These are phyloP conservation scores for Drosophila nigrodunni DNA, from an alignment of 1,140 invertebrate genomes.

Conservation along the genomic window DNA sequence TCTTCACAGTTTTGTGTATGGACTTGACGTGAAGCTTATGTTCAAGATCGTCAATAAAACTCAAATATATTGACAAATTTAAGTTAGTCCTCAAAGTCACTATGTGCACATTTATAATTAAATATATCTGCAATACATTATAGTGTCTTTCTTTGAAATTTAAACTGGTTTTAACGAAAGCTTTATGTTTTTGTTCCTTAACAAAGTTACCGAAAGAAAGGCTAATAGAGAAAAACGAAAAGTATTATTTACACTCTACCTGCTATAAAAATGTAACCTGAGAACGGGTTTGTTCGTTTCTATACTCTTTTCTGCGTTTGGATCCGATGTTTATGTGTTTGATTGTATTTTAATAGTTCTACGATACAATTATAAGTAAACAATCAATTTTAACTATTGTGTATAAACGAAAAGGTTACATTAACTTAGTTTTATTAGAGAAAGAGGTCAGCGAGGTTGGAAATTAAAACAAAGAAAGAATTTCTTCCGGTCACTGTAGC, in stretches of 20 bases:
- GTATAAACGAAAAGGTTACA: no score
- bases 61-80: no score
- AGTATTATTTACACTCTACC: conserved; percentile 33
- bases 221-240: conserved; percentile 15
- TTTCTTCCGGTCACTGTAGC: conserved; percentile 14
- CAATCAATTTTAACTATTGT: no score
- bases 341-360: conserved; percentile 5
- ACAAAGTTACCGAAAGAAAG: conserved; percentile 10
- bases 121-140: background rate
- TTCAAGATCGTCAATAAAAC: no score
- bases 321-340: background rate
- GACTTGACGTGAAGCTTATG: no score
- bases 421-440: background rate
- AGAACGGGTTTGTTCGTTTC: conserved; percentile 26
- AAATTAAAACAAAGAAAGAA: background rate
- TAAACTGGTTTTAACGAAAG: conserved; percentile 18
- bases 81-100: no score
- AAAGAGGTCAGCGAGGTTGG: background rate
- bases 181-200: conserved; percentile 27
- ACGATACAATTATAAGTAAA: no score
- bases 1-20: conserved; percentile 9
- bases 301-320: background rate
- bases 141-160: conserved; percentile 20
- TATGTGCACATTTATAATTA: background rate
- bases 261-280: conserved; percentile 24